Evolutionary conservation across 1,140 invertebrate species (phyloP), one percentile per base, ranked within the genome.

Genomic region (Pristionchus pacificus): DNA sequence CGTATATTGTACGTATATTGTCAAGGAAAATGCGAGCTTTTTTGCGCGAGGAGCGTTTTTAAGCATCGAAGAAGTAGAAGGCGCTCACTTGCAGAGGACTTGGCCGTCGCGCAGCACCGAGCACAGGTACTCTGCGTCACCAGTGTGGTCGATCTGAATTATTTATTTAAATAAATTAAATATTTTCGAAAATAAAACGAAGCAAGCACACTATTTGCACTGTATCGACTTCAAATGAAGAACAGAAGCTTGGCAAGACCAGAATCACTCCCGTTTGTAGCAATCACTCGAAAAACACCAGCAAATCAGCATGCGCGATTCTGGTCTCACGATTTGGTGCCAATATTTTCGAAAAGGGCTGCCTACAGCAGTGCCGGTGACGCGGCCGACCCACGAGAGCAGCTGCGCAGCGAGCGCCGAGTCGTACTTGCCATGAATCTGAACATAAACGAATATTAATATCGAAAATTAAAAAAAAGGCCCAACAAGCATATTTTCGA

Each of bases 361-460:
- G 0, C 27, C 15, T 29, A 32, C 24, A 25, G 59, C 3, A 13
- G 2, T 13, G 14, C 10, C 19, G 32, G 31, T 27, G 24, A n/a
- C 65, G 59, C 64, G 65, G 24, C 58, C 65, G 28, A 80, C 67
- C 80, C 79, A 80, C 0, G 33, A 30, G 29, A 82, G 59, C 33
- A 82, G 76, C 65, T 81, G 74, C 30, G 55, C 59, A 33, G 79
- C 77, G 2, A 82, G 58, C 24, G 68, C 61, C 28, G 60, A 27
- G 28, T 81, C 80, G 62, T 74, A 81, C 59, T 81, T 81, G 61
- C 72, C 72, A 38, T 82, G 75, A 28, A 81, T 77, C 68, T 49
- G 38, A 49, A n/a, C n/a, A n/a, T n/a, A n/a, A n/a, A n/a, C n/a
- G n/a, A n/a, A n/a, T n/a, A n/a, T n/a, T n/a, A n/a, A n/a, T n/a